Conservation (phyloP, 2,888 invertebrate species). For the Pinctada fucata region DNA sequence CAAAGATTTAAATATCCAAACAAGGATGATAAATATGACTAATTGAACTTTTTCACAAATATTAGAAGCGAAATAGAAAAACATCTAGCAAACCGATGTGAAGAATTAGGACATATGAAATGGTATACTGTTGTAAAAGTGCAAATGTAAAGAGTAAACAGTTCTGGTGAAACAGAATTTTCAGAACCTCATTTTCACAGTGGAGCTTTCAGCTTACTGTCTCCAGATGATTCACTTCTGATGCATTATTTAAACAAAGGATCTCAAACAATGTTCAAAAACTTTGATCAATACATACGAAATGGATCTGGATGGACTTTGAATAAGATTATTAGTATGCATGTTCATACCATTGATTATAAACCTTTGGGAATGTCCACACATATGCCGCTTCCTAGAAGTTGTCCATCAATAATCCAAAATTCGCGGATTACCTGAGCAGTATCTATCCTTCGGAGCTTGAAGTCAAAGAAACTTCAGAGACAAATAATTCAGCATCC, state of each 20-base stretch:
- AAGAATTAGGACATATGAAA: constrained; percentile 19
- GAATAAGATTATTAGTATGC: constrained; percentile 27
- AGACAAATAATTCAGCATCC: no score
- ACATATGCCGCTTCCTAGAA: constrained; percentile 23
- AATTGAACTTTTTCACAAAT: constrained; percentile 14
- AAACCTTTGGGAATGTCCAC: constrained; percentile 40
- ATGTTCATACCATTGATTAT: constrained; percentile 32
- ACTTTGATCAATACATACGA: constrained; percentile 38
- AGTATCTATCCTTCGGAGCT: no score
- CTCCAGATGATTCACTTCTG: background rate
- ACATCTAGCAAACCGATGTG: background rate
- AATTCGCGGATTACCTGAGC: no score
- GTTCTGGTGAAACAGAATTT: constrained; percentile 9
- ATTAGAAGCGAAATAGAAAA: constrained; percentile 6
- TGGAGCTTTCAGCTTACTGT: constrained; percentile 26
- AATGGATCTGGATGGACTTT: constrained; percentile 37
- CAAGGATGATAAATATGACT: constrained; percentile 20
- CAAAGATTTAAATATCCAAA: background rate
- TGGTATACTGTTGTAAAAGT: constrained; percentile 25
- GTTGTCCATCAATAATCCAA: no score
- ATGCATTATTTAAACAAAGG: constrained; percentile 30
- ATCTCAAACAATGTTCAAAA: constrained; percentile 36
- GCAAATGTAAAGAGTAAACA: constrained; percentile 14
- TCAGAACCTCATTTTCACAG: constrained; percentile 40
- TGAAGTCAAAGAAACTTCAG: no score